These are phyloP conservation scores for Luperina testacea DNA, from an alignment of 2,888 invertebrate species.

Conservation along the genomic window DNA sequence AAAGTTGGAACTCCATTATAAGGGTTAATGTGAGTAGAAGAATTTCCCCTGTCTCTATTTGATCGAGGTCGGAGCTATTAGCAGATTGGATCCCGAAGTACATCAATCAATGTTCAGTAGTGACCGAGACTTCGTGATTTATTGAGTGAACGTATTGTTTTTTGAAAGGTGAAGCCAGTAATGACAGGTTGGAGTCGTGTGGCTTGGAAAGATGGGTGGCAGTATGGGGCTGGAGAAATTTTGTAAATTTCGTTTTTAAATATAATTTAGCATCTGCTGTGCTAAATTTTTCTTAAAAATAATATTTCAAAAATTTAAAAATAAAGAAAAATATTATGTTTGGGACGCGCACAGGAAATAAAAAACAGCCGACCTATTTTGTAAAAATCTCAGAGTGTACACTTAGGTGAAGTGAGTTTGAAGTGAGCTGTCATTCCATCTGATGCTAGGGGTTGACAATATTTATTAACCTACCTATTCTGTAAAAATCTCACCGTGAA, in stretches of 20 bases:
- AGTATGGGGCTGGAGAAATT: not conserved
- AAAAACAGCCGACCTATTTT: too few relatives aligned
- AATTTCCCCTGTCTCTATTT: conserved; percentile 73
- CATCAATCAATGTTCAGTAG: conserved; percentile 72
- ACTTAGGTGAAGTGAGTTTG: too few relatives aligned
- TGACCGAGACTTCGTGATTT: conserved; percentile 68
- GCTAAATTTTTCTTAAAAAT: too few relatives aligned
- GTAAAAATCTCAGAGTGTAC: too few relatives aligned
- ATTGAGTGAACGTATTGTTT: conserved; percentile 72
- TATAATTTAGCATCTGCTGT: too few relatives aligned
- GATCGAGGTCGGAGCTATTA: conserved; percentile 76
- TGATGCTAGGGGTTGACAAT: too few relatives aligned
- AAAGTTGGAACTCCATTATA: conserved; percentile 72
- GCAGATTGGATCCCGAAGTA: conserved; percentile 73
- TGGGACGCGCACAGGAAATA: too few relatives aligned
- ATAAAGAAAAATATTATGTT: too few relatives aligned
- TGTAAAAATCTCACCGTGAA: too few relatives aligned
- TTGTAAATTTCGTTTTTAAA: not conserved
- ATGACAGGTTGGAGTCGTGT: conserved; percentile 39
- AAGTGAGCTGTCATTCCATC: too few relatives aligned
- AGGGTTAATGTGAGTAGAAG: conserved; percentile 73
- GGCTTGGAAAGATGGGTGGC: not conserved
- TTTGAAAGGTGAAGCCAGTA: conserved; percentile 37
- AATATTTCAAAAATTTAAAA: too few relatives aligned
- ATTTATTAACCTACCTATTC: too few relatives aligned